These are phyloP conservation scores for Deroptyus accipitrinus DNA, from an alignment of 2,113 vertebrate species.

Conservation along the genomic window DNA sequence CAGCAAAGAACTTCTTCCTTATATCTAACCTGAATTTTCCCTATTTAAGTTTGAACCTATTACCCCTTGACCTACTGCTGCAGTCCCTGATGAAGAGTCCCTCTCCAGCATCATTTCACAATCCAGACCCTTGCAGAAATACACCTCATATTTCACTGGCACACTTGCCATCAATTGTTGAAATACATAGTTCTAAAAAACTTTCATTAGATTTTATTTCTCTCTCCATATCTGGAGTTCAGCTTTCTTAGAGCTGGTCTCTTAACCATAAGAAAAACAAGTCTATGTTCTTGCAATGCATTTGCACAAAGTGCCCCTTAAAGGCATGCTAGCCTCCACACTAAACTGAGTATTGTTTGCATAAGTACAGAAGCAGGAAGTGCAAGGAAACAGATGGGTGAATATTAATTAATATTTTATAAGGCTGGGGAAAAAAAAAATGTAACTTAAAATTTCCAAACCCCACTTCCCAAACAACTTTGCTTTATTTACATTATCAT, in stretches of 20 bases:
- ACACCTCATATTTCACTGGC: neutral
- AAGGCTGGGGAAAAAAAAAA: neutral
- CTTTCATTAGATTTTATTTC: neutral
- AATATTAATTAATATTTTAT: conserved; percentile 57
- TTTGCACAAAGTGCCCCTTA: conserved; percentile 23
- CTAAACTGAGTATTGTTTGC: conserved; percentile 2
- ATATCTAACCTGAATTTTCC: neutral
- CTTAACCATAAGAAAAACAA: conserved; percentile 5
- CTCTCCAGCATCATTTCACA: neutral
- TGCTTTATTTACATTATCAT: neutral
- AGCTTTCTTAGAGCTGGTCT: neutral
- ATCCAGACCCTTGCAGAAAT: neutral
- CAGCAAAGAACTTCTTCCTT: neutral
- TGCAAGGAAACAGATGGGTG: conserved; percentile 44
- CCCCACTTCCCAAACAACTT: neutral
- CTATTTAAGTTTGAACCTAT: neutral
- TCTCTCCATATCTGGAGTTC: neutral
- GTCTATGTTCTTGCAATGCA: neutral
- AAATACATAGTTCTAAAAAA: neutral
- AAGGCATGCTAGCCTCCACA: conserved; percentile 6
- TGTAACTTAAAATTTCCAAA: neutral
- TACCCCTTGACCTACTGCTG: neutral
- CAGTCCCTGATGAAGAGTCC: neutral
- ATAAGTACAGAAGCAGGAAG: conserved; percentile 38
- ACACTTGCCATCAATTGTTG: neutral